Evolutionary conservation across 2,888 invertebrate genomes (phyloP), one percentile per base, ranked within the genome.

Genomic region (Latheticus oryzae): DNA sequence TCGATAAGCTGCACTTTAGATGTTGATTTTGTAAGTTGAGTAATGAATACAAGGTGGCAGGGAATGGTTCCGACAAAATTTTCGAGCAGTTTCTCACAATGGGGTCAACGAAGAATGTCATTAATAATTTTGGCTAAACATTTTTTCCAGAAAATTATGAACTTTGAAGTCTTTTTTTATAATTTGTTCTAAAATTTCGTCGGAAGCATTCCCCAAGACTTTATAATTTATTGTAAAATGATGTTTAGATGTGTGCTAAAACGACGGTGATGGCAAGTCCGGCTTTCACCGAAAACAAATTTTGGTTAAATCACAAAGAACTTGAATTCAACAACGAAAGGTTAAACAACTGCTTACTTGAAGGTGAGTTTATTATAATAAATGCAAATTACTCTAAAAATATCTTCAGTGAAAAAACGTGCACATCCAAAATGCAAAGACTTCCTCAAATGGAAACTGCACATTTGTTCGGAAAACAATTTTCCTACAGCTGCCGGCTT

Each of bases 401-500:
- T 64, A 35, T 1, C 11, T 52, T 74, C 65, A 86, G 86, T 85
- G 56, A 81, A 78, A 62, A 77, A 78, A 62, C 71, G 80, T 64
- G 79, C 81, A 1, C 71, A 76, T 58, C 65, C 67, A 16, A 33
- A 60, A 5, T 61, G 61, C 32, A 73, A 76, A 52, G 77, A 81
- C 56, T 80, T 83, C 57, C 73, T 86, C 5, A 77, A 82, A 8
- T 91, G 89, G 88, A 89, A 91, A 72, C 74, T 95, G 23, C 90
- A 88, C 66, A 87, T 95, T 68, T 91, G 90, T 74, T 95, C 95
- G 0, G 88, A 88, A 73, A 99, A 99, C 78, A 98, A 98, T 81
- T 99, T 99, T 74, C 99, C 99, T 5, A 98, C 98, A 2, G 97
- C 97, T 2, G 97, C 98, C 50, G 99, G 99, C 0, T 82, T 99